These are phyloP conservation scores for Gastracanthus pulcherrimus DNA, from an alignment of 2,888 invertebrate species.

Conservation along the genomic window DNA sequence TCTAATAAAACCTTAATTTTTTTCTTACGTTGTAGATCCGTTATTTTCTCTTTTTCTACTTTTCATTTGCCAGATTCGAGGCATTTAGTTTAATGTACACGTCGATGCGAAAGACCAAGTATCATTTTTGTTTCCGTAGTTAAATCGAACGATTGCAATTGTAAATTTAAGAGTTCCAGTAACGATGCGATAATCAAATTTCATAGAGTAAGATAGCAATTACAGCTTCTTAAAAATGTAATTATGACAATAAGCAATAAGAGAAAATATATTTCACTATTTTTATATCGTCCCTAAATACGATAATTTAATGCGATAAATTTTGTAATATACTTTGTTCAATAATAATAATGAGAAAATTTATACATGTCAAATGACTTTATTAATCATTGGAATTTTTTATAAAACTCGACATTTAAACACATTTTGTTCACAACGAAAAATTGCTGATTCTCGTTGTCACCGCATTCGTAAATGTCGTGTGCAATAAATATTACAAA, in stretches of 20 bases:
- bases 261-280: conserved; percentile 17
- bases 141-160: conserved; percentile 37
- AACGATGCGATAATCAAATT: conserved; percentile 25
- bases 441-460: background rate
- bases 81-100: conserved; percentile 30
- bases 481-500: background rate
- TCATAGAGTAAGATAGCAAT: conserved; percentile 29
- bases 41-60: background rate
- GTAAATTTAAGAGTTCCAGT: conserved; percentile 20
- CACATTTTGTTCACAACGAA: background rate
- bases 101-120: conserved; percentile 18
- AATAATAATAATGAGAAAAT: conserved; percentile 7
- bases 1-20: background rate
- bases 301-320: background rate
- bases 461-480: background rate
- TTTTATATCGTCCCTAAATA: conserved; percentile 11
- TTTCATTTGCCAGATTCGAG: conserved; percentile 20
- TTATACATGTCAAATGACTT: conserved; percentile 8
- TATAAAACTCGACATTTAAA: background rate
- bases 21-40: background rate
- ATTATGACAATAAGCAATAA: conserved; percentile 21
- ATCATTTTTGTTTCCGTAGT: conserved; percentile 33
- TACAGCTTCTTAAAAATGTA: conserved; percentile 24
- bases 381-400: background rate
- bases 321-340: conserved; percentile 14